Base-by-base conservation (phyloP, 2,797 vertebrate genomes). In the Hippoglossus hippoglossus region DNA sequence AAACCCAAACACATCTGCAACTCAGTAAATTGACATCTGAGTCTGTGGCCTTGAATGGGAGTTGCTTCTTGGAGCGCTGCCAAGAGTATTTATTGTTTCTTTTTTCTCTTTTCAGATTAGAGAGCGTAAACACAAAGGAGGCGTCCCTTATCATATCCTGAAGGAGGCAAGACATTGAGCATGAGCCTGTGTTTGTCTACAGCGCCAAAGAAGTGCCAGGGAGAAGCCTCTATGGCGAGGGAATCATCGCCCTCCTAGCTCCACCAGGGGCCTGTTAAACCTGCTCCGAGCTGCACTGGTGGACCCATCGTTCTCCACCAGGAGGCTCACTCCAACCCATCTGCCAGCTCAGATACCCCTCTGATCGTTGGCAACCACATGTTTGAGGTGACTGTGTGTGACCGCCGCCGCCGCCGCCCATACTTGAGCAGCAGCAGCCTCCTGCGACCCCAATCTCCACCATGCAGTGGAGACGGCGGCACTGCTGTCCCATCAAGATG, bases 391-490 rank as follows among this genome's bases (percentile, higher is more conserved):
- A 93, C 82, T 90, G 68, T 72, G 79, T 84, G 82, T 92, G 87
- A 94, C 84, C 67, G 75, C 79, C 80, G 22, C 22, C 22, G 72
- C 71, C 78, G 82, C 88, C 78, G 77, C 67, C 84, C 87, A 83
- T 84, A 89, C 78, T 84, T 80, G 77, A 89, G 91, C 89, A 90
- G 84, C 76, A 83, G 77, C 87, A 81, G 80, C 81, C 76, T 72
- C 64, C 65, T 55, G 73, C 83, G 18, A 77, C 56, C 79, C 65
- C 86, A 2, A 87, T 78, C 87, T 91, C 93, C 96, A 97, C 92
- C 96, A 99, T 99, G 98, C 98, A 97, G 97, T 98, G 97, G 97
- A 96, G 98, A 89, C 95, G 98, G 90, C 93, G 98, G 80, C 96
- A 98, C 85, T 98, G 96, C 91, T 99, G 97, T 94, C 96, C 96